Evolutionary conservation across 1,140 invertebrate genomes (phyloP), one percentile per base, ranked within the genome.

Genomic region (Diabrotica virgifera): DNA sequence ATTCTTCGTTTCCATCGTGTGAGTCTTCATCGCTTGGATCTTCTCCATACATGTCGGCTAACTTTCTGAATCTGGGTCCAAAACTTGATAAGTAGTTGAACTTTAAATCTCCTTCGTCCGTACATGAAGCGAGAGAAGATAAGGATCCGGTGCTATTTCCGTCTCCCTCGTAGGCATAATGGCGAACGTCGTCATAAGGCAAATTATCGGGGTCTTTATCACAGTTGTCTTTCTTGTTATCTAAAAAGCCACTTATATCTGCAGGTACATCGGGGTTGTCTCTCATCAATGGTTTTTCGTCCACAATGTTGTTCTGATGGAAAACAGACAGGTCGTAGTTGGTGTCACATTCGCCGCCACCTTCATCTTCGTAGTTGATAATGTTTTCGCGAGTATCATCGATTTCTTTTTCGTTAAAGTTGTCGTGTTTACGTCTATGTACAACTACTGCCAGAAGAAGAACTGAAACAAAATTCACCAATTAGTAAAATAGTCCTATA

Each of bases 351-450:
- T 98, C 95, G 70, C 95, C 95, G 74, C 94, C 95, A 46, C 96
- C 96, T 81, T 98, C 96, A 73, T 98, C 96, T 78, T 97, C 94
- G 75, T 98, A 98, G 73, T 94, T 94, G 66, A 98, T 97, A 67
- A 98, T 97, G 74, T 95, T 98, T 80, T 98, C 96, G 67, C 95
- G 83, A 40, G 97, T 96, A 77, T 98, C 96, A 77, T 98, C 95
- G 70, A 94, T 88, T 74, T 97, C 95, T 76, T 96, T 96, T 74
- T 87, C 87, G 38, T 94, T 89, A 71, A 90, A 85, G 64, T 94
- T 93, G 75, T 96, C 91, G 8, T 90, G 88, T 70, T 90, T 88
- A 38, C 90, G 84, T 67, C 90, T 85, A 72, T 95, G 93, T 0
- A 95, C 90, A 5, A 96, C 91, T 54, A 96, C 90, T 5, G 93